These are phyloP conservation scores for Tympanoctomys barrerae DNA, from an alignment of 2,797 vertebrate genomes.

Conservation along the genomic window DNA sequence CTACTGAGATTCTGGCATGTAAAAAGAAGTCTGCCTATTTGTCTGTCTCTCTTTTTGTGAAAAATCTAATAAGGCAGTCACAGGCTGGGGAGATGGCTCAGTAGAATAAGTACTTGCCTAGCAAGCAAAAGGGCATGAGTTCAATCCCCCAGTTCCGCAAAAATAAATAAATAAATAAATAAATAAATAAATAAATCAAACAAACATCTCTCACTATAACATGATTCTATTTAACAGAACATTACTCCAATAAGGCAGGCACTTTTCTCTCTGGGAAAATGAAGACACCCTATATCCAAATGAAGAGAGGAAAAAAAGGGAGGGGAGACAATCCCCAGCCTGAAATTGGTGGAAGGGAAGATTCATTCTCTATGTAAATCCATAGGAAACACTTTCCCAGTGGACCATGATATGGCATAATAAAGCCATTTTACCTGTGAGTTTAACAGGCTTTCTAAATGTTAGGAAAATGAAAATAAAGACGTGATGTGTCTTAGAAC, in stretches of 20 bases:
- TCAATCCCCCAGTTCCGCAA: too few relatives aligned
- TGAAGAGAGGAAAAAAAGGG: neutral
- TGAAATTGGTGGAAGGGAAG: neutral
- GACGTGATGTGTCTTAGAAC: neutral
- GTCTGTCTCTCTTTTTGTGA: neutral
- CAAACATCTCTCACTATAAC: too few relatives aligned
- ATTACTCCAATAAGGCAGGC: neutral
- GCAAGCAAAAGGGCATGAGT: too few relatives aligned
- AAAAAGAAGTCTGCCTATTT: neutral
- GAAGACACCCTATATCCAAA: neutral
- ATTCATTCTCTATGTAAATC: neutral
- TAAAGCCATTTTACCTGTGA: neutral
- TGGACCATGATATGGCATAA: neutral
- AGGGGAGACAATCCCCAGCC: neutral
- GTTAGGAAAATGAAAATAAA: slow-evolving; percentile 9
- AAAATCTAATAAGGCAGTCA: slow-evolving; percentile 20
- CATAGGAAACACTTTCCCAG: neutral
- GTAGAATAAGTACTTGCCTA: too few relatives aligned
- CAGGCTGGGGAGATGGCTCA: too few relatives aligned
- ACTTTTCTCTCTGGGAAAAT: slow-evolving; percentile 26
- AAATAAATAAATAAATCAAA: too few relatives aligned
- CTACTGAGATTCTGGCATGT: neutral
- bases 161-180: too few relatives aligned
- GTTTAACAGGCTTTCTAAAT: neutral
- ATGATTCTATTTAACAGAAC: too few relatives aligned